phyloP scores from a whole-genome alignment of 2,113 vertebrate species.

The Podarcis cretensis region DNA sequence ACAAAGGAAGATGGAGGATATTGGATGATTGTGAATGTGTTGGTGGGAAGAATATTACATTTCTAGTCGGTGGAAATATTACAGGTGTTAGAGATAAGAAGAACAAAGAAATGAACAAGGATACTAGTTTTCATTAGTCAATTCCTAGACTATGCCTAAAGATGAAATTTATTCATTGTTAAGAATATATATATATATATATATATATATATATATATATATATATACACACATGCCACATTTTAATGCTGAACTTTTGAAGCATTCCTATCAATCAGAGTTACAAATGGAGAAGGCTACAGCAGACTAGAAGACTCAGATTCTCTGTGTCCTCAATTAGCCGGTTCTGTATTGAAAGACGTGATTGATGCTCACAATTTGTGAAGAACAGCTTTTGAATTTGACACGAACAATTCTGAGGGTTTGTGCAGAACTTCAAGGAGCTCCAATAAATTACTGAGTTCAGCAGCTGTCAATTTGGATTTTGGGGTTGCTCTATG shows the following conservation, averaged over 20 bases:
- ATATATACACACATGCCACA: too few species aligned
- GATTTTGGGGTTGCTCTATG: neutral
- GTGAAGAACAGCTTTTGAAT: neutral
- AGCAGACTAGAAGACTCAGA: neutral
- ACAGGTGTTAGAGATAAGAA: neutral
- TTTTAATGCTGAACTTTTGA: neutral
- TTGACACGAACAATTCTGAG: neutral
- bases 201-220: too few species aligned
- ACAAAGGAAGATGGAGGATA: neutral
- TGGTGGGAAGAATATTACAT: neutral
- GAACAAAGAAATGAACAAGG: conserved; percentile 14
- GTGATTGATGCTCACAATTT: neutral
- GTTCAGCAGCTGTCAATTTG: neutral
- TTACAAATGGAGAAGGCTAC: accelerated
- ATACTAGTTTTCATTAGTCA: conserved; percentile 1
- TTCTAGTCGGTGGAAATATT: neutral
- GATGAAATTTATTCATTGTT: neutral
- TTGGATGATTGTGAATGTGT: neutral
- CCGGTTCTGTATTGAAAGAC: neutral
- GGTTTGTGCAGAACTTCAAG: neutral
- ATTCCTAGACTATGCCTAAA: neutral
- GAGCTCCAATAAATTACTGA: neutral
- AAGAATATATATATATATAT: neutral
- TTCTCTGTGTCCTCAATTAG: neutral
- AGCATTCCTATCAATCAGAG: neutral